Evolutionary conservation across 2,113 vertebrate genomes (phyloP).

Genomic region (Sinocyclocheilus anshuiensis): DNA sequence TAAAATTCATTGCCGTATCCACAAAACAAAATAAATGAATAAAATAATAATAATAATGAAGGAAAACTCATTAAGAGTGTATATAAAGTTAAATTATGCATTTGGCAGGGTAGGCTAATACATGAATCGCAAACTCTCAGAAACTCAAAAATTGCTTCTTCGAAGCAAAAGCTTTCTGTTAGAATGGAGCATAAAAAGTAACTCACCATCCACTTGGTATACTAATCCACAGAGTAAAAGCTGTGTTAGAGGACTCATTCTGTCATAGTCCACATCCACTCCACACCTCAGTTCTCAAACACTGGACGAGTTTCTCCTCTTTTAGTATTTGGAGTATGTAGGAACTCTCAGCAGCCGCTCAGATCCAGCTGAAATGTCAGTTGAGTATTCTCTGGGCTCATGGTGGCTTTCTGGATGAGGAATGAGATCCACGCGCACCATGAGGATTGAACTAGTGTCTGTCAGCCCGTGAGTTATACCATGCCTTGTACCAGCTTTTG

Average conservation of each 20-base stretch:
- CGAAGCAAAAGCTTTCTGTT: not conserved
- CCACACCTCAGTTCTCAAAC: slow-evolving; percentile 54
- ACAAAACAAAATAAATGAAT: not conserved
- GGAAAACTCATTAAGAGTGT: no score
- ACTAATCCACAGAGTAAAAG: slow-evolving; percentile 92
- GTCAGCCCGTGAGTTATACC: not conserved
- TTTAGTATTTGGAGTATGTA: not conserved
- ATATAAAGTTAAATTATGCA: not conserved
- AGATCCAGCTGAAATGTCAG: slow-evolving; percentile 23
- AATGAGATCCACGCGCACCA: slow-evolving; percentile 62
- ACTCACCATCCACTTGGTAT: slow-evolving; percentile 90
- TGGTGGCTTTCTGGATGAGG: slow-evolving; percentile 21
- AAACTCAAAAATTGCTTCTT: not conserved
- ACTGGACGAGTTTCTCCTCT: slow-evolving; percentile 58
- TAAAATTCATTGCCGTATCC: not conserved
- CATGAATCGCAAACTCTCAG: not conserved
- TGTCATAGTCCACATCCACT: slow-evolving; percentile 92
- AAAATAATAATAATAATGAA: not conserved
- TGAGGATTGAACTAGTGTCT: slow-evolving; percentile 62
- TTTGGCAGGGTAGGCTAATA: not conserved
- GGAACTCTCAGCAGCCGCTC: slow-evolving; percentile 3
- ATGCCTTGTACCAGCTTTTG: not conserved
- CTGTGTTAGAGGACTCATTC: slow-evolving; percentile 91
- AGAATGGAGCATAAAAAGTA: slow-evolving; percentile 21
- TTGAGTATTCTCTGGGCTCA: slow-evolving; percentile 30